Percentiles rank a stretch among this genome's conserved stretches.
Evolutionary conservation across 2,888 invertebrate species (phyloP).

Genomic region (Meandrusa payeni): DNA sequence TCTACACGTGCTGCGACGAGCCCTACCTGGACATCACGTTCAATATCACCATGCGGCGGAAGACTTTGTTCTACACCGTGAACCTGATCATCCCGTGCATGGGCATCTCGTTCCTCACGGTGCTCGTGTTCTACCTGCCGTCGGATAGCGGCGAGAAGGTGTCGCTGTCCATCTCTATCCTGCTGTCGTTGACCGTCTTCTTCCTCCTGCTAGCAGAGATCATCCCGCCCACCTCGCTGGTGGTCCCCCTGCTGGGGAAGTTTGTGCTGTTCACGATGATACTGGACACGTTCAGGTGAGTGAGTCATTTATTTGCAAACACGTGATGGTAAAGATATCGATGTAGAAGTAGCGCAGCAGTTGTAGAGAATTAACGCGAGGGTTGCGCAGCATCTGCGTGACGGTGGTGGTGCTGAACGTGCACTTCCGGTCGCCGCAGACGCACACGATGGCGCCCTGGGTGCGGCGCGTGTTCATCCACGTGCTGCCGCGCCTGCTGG

Average conservation of each 20-base stretch:
- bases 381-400: conserved; percentile 90
- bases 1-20: conserved; percentile 97
- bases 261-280: conserved; percentile 98
- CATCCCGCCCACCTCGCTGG: conserved; percentile 90
- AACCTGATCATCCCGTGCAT: conserved; percentile 97
- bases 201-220: conserved; percentile 89
- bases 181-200: conserved; percentile 97
- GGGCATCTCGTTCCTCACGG: conserved; percentile 96
- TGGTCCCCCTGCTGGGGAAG: conserved; percentile 95
- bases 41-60: conserved; percentile 96
- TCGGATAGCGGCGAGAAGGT: conserved; percentile 98
- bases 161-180: conserved; percentile 96
- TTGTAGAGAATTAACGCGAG: too few relatives aligned
- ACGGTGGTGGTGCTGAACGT: conserved; percentile 98
- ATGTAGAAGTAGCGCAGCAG: too few relatives aligned
- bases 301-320: too few relatives aligned
- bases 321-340: too few relatives aligned
- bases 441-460: conserved; percentile 99
- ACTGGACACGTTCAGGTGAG: conserved; percentile 94
- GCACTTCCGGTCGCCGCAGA: conserved; percentile 98
- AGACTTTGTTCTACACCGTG: conserved; percentile 97
- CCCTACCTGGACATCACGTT: conserved; percentile 98
- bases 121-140: conserved; percentile 96
- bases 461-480: conserved; percentile 97
- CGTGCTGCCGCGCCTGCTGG: conserved; percentile 94